Evolutionary conservation across 2,113 vertebrate genomes (phyloP).

Genomic region (Platycercus adscitus): DNA sequence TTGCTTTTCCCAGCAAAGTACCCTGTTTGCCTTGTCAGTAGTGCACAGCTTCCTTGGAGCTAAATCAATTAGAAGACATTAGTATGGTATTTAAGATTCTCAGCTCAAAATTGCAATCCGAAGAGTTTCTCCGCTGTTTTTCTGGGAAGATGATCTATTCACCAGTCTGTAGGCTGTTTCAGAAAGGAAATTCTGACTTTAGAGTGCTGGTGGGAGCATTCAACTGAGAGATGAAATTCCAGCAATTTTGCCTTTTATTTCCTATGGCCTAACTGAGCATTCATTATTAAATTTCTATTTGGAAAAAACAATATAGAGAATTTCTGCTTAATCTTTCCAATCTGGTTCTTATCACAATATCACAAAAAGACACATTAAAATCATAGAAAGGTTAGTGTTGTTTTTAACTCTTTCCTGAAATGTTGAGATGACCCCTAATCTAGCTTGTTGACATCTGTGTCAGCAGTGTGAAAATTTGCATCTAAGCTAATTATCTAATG

Average conservation of each 20-base stretch:
- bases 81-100: background rate
- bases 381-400: background rate
- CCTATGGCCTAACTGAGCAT: background rate
- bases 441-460: background rate
- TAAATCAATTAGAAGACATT: background rate
- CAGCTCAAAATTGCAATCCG: background rate
- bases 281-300: background rate
- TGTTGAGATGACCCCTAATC: background rate
- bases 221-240: background rate
- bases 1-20: background rate
- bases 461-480: background rate
- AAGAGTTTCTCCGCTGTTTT: background rate
- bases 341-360: background rate
- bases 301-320: background rate
- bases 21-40: background rate
- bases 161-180: background rate
- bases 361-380: background rate
- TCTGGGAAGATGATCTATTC: background rate
- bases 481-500: background rate
- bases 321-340: background rate
- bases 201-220: background rate
- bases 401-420: background rate
- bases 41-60: background rate
- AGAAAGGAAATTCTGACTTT: background rate
- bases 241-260: background rate